Evolutionary conservation across 2,888 invertebrate species (phyloP).

Genomic region (Lasioglossum figueresi): DNA sequence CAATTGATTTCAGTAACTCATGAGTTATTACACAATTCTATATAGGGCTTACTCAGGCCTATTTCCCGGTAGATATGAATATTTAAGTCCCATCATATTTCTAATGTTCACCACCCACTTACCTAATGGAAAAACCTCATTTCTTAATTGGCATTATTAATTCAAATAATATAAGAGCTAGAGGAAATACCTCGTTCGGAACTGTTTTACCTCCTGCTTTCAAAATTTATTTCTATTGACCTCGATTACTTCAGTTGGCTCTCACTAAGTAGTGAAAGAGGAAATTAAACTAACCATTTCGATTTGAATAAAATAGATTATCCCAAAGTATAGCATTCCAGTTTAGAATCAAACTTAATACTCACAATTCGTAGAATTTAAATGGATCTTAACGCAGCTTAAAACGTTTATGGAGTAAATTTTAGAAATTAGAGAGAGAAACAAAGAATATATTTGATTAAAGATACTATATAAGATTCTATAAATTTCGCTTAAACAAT

Average conservation of each 20-base stretch:
- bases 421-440: too few relatives aligned
- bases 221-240: background rate
- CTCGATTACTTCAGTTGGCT: background rate
- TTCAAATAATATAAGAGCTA: background rate
- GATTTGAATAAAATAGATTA: background rate
- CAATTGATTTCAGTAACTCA: background rate
- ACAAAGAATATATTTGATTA: background rate
- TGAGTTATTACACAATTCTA: background rate
- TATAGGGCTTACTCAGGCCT: background rate
- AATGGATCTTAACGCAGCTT: too few relatives aligned
- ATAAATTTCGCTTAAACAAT: background rate
- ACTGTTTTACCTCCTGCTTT: background rate
- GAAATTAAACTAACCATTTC: background rate
- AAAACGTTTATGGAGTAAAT: too few relatives aligned
- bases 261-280: background rate
- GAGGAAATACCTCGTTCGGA: background rate
- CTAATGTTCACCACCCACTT: background rate
- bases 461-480: too few relatives aligned
- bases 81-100: background rate
- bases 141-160: background rate
- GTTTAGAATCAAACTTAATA: background rate
- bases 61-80: background rate
- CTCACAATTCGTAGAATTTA: background rate
- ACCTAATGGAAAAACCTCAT: constrained; percentile 2
- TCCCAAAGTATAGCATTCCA: background rate